phyloP scores from a whole-genome alignment of 1,140 invertebrate species.

The Trialeurodes vaporariorum region DNA sequence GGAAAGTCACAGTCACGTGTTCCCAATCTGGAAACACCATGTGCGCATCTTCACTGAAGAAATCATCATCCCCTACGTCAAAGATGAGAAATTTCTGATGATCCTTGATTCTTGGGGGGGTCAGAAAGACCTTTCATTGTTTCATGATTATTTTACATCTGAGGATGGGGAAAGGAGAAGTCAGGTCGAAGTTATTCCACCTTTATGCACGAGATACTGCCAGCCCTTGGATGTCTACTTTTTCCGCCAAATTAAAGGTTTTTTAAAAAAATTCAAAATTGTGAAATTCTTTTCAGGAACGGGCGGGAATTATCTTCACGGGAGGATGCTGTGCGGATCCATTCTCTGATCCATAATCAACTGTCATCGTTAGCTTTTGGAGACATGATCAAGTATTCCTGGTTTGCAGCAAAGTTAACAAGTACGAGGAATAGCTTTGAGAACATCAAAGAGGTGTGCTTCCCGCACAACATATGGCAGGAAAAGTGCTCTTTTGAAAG shows the following conservation, averaged over 20 bases:
- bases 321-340: conserved; percentile 16
- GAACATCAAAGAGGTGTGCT: neutral
- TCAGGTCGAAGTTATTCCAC: conserved; percentile 15
- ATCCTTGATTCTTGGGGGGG: conserved; percentile 17
- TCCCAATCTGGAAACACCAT: too few relatives aligned
- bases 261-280: conserved; percentile 17
- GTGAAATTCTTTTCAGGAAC: conserved; percentile 7
- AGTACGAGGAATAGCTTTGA: neutral
- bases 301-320: neutral
- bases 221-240: conserved; percentile 15
- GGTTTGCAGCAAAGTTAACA: conserved; percentile 7
- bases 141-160: neutral
- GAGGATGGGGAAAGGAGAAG: neutral
- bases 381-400: conserved; percentile 22
- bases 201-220: conserved; percentile 9
- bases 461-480: neutral
- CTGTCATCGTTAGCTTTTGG: conserved; percentile 14
- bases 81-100: conserved; percentile 2
- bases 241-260: conserved; percentile 12
- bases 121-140: conserved; percentile 6
- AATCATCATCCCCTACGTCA: too few relatives aligned
- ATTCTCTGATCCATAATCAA: conserved; percentile 19
- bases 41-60: too few relatives aligned
- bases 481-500: neutral
- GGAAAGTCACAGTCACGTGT: conserved; percentile 15